Evolutionary conservation across 2,113 vertebrate species (phyloP).

Genomic region (Pyrgilauda ruficollis): DNA sequence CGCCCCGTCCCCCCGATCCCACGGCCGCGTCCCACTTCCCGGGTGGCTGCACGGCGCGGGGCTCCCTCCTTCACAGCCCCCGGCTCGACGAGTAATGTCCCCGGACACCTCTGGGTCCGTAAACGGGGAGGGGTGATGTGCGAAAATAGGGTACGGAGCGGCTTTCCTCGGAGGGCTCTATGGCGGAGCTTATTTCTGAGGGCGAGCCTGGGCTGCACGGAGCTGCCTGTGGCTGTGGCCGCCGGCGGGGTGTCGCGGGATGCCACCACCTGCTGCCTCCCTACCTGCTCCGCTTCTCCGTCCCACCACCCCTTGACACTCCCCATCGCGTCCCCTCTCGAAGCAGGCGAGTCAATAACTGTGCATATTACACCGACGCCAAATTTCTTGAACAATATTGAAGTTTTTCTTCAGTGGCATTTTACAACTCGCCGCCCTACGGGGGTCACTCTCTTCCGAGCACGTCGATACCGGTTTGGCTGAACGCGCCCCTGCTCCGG

Average conservation of each 20-base stretch:
- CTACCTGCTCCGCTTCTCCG: neutral
- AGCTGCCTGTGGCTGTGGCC: neutral
- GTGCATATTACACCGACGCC: neutral
- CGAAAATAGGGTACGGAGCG: rapidly evolving
- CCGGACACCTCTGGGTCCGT: neutral
- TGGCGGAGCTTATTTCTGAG: neutral
- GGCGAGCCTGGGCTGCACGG: neutral
- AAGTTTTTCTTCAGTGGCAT: neutral
- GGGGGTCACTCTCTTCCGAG: neutral
- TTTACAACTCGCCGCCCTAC: neutral
- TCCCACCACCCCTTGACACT: no score
- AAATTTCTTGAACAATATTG: rapidly evolving
- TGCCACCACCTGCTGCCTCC: neutral
- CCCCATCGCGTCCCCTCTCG: neutral
- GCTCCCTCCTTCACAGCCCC: neutral
- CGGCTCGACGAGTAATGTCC: neutral
- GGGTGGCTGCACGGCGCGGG: neutral
- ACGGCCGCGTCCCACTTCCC: neutral
- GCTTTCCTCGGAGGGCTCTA: neutral
- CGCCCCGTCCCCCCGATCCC: neutral
- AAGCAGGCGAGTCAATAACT: neutral
- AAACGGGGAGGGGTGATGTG: neutral
- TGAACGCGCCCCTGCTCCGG: neutral
- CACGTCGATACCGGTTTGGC: rapidly evolving
- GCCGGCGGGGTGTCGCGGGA: neutral